These are phyloP conservation scores for Tipula lateralis DNA, from an alignment of 2,888 invertebrate genomes.

Conservation along the genomic window DNA sequence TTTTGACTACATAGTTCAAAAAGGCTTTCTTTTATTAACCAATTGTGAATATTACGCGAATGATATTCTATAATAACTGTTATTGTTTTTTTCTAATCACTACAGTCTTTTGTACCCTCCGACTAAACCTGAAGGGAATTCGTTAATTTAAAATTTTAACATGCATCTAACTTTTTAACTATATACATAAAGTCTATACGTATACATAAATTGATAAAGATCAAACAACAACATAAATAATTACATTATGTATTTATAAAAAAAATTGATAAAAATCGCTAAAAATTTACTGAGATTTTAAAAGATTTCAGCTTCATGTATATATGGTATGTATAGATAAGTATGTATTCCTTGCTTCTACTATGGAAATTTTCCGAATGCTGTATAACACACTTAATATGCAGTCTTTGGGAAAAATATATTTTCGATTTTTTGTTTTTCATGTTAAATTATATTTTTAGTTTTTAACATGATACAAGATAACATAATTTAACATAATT, in stretches of 20 bases:
- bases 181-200: neutral
- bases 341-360: neutral
- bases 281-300: neutral
- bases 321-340: too few relatives aligned
- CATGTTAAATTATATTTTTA: neutral
- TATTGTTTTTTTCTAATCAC: neutral
- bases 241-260: neutral
- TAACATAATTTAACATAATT: slow-evolving; percentile 11
- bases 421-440: neutral
- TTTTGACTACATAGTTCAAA: too few relatives aligned
- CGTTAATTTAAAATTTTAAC: neutral
- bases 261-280: neutral
- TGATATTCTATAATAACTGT: too few relatives aligned
- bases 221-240: neutral
- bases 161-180: neutral
- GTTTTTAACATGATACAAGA: neutral
- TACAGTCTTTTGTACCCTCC: neutral
- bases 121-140: neutral
- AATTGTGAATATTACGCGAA: too few relatives aligned
- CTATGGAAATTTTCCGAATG: neutral
- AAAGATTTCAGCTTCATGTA: neutral
- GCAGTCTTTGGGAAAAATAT: neutral
- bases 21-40: too few relatives aligned
- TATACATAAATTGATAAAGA: neutral
- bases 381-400: neutral